Conservation (phyloP, 2,113 vertebrate species). For the Mastomys natalensis region DNA sequence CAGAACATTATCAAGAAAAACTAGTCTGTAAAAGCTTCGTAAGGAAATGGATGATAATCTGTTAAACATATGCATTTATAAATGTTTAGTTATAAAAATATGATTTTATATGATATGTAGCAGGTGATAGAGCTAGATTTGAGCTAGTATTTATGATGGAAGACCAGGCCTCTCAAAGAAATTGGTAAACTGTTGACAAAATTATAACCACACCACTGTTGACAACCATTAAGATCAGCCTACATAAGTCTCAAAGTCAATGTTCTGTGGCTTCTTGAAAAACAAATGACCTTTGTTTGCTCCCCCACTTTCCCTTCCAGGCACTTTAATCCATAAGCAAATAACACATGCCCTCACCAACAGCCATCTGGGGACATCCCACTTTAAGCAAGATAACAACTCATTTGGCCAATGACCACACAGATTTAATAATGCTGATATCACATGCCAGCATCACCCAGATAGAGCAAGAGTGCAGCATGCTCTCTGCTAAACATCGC, state of each 20-base stretch:
- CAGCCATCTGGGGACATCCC: background rate
- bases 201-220: background rate
- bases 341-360: fast-evolving
- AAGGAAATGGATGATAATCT: too few species aligned
- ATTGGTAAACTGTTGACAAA: background rate
- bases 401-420: background rate
- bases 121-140: background rate
- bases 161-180: background rate
- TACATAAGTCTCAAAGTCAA: background rate
- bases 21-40: background rate
- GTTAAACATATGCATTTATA: background rate
- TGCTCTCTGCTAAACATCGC: background rate
- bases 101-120: background rate
- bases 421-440: background rate
- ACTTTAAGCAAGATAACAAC: background rate
- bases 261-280: background rate
- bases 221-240: background rate
- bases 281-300: background rate
- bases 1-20: background rate
- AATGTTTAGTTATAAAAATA: background rate
- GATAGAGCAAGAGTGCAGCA: background rate
- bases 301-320: background rate
- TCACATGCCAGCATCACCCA: background rate
- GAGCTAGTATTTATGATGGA: background rate
- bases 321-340: background rate